Percentiles rank a stretch among this genome's conserved stretches.
phyloP scores from a whole-genome alignment of 2,797 vertebrate genomes.

The Ficedula albicollis region DNA sequence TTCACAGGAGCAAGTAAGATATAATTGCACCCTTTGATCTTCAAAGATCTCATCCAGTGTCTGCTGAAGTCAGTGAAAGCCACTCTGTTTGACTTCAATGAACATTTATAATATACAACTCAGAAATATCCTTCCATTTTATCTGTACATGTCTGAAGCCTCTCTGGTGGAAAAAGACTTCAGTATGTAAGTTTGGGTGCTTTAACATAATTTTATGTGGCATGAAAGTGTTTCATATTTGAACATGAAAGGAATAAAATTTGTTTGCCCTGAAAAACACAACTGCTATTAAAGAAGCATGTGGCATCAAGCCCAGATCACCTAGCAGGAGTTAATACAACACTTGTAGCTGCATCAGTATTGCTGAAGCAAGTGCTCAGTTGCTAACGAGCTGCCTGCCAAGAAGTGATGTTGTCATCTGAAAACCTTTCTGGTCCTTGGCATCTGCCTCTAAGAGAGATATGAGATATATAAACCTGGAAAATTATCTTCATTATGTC shows the following conservation, averaged over 20 bases:
- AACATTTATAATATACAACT: constrained; percentile 26
- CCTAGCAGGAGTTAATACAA: constrained; percentile 49
- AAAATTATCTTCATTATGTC: constrained; percentile 60
- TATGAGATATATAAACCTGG: neutral
- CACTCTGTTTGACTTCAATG: constrained; percentile 54
- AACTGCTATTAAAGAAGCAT: constrained; percentile 42
- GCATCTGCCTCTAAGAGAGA: constrained; percentile 49
- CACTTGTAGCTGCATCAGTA: constrained; percentile 52
- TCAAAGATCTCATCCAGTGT: constrained; percentile 60
- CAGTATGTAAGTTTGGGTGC: neutral
- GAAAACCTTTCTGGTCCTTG: constrained; percentile 46
- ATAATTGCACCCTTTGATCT: constrained; percentile 61
- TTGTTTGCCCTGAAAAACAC: constrained; percentile 33
- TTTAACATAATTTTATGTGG: constrained; percentile 52
- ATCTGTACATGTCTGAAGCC: constrained; percentile 10
- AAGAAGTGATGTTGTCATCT: constrained; percentile 20
- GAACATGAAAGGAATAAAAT: constrained; percentile 57
- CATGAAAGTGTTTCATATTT: constrained; percentile 46
- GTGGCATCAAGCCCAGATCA: constrained; percentile 62
- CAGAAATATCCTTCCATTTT: constrained; percentile 47
- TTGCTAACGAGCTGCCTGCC: constrained; percentile 68
- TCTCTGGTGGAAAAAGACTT: constrained; percentile 41
- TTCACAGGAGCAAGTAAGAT: constrained; percentile 49
- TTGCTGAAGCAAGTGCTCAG: constrained; percentile 28
- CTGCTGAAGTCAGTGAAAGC: constrained; percentile 58